Percentiles rank a stretch among this genome's conserved stretches.
Conservation (phyloP, 2,888 invertebrate genomes). For the Melinopterus prodromus region DNA sequence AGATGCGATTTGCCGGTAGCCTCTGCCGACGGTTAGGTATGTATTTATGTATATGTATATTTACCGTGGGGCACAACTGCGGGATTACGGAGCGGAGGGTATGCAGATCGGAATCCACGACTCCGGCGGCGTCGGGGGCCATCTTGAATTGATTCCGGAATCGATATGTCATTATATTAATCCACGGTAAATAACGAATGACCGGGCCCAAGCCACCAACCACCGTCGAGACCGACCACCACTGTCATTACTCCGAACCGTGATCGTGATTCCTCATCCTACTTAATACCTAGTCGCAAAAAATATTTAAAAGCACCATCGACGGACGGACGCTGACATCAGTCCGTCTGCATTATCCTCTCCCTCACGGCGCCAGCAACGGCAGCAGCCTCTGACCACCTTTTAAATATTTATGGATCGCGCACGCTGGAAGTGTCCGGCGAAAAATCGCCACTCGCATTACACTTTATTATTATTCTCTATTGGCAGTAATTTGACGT, state of each 20-base stretch:
- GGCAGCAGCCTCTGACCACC: conserved; percentile 27
- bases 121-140: conserved; percentile 45
- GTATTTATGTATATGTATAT: conserved; percentile 54
- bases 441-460: conserved; percentile 31
- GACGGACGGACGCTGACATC: conserved; percentile 14
- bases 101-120: conserved; percentile 49
- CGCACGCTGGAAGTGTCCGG: conserved; percentile 39
- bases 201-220: conserved; percentile 40
- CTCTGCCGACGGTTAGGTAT: conserved; percentile 50
- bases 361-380: conserved; percentile 38
- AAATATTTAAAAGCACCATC: conserved; percentile 31
- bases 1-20: conserved; percentile 48
- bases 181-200: conserved; percentile 53
- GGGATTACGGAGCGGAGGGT: not conserved
- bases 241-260: conserved; percentile 36
- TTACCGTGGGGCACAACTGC: conserved; percentile 47
- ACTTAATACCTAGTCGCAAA: conserved; percentile 41
- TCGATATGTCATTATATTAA: conserved; percentile 59
- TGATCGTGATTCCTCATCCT: conserved; percentile 46
- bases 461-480: conserved; percentile 47
- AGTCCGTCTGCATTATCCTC: conserved; percentile 43
- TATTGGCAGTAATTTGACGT: conserved; percentile 47
- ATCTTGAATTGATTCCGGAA: conserved; percentile 56
- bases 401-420: conserved; percentile 47
- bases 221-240: conserved; percentile 36